Evolutionary conservation across 2,113 vertebrate species (phyloP), one percentile per base, ranked within the genome.

Genomic region (Merops nubicus): DNA sequence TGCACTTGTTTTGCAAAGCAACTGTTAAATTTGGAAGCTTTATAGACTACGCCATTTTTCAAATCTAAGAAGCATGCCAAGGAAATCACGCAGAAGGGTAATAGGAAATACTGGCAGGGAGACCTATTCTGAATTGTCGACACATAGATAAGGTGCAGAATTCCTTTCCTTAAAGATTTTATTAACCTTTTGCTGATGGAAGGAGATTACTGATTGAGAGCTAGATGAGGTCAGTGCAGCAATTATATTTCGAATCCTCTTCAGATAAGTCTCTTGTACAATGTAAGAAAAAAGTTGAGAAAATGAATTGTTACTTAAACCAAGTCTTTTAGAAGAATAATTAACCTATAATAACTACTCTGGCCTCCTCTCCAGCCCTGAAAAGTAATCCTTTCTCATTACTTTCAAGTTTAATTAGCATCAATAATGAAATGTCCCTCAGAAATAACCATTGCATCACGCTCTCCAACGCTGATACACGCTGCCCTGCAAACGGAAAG

Each of bases 321-420:
- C 1, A 17, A 96, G 86, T 69, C 88, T 98, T 98, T 98, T 96
- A 97, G 91, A 96, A 98, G 93, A 97, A 97, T 97, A 97, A 98
- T 98, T 98, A 98, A 98, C 97, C 97, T 96, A 91, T 97, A 98
- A 97, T 97, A 98, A 98, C 97, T 97, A 96, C 92, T 97, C 96
- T 97, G 96, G 97, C 97, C 97, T 97, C 65, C n/a, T 96, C 96
- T 97, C 91, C 94, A 97, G 97, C 90, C 95, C 93, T 97, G 91
- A 96, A 97, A 98, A 98, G 96, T 96, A 98, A 98, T 98, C 91
- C 88, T 97, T 97, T 97, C 97, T 98, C 98, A 98, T 98, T 98
- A 98, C 95, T 94, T 98, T 98, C 97, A 97, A 97, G 94, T 98
- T 98, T 98, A 98, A 98, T 98, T 98, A 98, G 95, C 94, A 96